Evolutionary conservation across 2,797 vertebrate species (phyloP).

Genomic region (Gorsachius magnificus): DNA sequence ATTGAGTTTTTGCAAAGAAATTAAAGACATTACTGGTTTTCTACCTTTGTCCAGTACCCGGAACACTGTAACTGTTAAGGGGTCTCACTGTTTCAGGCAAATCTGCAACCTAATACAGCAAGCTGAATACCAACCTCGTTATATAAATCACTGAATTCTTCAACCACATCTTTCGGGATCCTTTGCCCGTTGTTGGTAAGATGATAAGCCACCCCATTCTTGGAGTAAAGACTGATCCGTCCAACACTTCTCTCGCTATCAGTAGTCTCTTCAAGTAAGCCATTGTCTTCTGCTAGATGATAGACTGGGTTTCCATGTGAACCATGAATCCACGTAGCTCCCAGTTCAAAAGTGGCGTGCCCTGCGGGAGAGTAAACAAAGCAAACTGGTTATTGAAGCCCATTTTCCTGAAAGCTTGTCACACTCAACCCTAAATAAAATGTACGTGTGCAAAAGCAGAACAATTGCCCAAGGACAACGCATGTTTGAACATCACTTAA

Average conservation of each 20-base stretch:
- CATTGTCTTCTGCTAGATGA: slow-evolving; percentile 98
- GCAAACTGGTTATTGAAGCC: background rate
- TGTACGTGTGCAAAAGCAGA: background rate
- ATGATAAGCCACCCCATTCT: slow-evolving; percentile 97
- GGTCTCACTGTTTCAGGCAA: background rate
- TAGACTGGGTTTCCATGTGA: slow-evolving; percentile 97
- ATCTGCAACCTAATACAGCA: background rate
- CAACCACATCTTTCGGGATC: slow-evolving; percentile 98
- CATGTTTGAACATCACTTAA: background rate
- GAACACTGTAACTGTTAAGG: background rate
- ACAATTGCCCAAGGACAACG: background rate
- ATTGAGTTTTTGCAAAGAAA: background rate
- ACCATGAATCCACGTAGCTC: slow-evolving; percentile 99
- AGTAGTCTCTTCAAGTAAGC: slow-evolving; percentile 94
- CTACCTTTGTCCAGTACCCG: background rate
- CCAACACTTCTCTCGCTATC: slow-evolving; percentile 92
- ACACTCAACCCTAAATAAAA: background rate
- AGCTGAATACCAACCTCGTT: slow-evolving; percentile 85
- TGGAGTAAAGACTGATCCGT: slow-evolving; percentile 96
- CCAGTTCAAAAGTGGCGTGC: slow-evolving; percentile 95
- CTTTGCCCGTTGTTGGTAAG: slow-evolving; percentile 91
- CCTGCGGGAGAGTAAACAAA: slow-evolving; percentile 74
- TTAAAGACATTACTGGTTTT: background rate
- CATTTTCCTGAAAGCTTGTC: background rate
- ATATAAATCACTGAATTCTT: slow-evolving; percentile 99